Evolutionary conservation across 2,797 vertebrate genomes (phyloP).

Genomic region (Chelidonichthys spinosus): DNA sequence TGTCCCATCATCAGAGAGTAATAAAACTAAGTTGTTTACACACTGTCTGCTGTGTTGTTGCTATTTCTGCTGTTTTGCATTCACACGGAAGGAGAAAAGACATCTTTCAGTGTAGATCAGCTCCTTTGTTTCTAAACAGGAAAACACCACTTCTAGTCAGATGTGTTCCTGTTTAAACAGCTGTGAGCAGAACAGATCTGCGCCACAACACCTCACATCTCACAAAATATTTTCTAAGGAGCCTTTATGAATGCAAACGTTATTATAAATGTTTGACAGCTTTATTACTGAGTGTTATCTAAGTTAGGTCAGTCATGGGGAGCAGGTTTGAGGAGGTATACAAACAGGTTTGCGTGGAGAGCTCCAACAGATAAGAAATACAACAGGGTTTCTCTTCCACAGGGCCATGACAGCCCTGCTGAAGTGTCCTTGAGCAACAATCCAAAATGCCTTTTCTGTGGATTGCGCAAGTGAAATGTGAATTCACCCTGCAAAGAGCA

Average conservation of each 20-base stretch:
- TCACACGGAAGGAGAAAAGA: slow-evolving; percentile 10
- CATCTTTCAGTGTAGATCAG: slow-evolving; percentile 17
- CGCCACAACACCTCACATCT: slow-evolving; percentile 2
- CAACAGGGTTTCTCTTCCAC: neutral
- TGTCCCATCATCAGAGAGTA: slow-evolving; percentile 37
- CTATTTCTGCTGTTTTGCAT: slow-evolving; percentile 28
- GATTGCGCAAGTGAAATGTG: neutral
- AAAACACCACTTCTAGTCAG: slow-evolving; percentile 9
- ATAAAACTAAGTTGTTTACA: slow-evolving; percentile 60
- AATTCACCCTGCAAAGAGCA: neutral
- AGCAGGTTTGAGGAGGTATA: neutral
- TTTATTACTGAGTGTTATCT: neutral
- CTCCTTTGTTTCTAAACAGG: slow-evolving; percentile 43
- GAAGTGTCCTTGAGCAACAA: slow-evolving; percentile 11
- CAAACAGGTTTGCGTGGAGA: too few species aligned
- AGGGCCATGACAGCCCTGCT: neutral
- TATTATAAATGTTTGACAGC: slow-evolving; percentile 2
- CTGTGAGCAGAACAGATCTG: slow-evolving; percentile 17
- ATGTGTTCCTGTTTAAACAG: slow-evolving; percentile 31
- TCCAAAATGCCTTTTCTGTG: neutral
- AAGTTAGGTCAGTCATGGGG: neutral
- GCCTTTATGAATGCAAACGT: neutral
- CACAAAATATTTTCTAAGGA: neutral
- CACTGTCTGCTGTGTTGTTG: slow-evolving; percentile 12
- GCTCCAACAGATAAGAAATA: neutral